Evolutionary conservation across 1,140 invertebrate species (phyloP).

Genomic region (Microplitis demolitor): DNA sequence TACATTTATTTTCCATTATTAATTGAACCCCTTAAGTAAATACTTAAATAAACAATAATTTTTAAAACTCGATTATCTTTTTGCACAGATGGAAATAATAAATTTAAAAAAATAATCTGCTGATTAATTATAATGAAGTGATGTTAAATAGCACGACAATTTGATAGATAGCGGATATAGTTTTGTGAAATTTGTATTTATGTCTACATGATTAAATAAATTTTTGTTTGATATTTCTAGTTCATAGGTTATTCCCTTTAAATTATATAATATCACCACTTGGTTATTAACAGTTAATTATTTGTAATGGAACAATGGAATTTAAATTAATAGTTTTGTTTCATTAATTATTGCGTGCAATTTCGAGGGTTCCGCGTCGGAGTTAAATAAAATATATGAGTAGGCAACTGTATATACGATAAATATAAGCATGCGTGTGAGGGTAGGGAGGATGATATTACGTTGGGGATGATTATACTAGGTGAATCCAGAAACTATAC

Average conservation of each 20-base stretch:
- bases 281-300: conserved; percentile 61
- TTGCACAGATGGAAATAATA: too few species aligned
- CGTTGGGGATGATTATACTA: not conserved
- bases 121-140: too few species aligned
- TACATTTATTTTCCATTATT: too few species aligned
- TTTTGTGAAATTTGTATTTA: not conserved
- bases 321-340: conserved; percentile 63
- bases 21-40: too few species aligned
- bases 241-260: conserved; percentile 18
- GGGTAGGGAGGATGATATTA: not conserved
- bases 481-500: not conserved
- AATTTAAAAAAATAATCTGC: too few species aligned
- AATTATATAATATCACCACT: conserved; percentile 33
- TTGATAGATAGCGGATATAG: not conserved
- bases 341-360: conserved; percentile 58
- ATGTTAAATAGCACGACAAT: too few species aligned
- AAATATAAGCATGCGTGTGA: not conserved
- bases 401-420: conserved; percentile 44
- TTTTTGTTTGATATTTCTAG: not conserved
- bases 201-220: not conserved
- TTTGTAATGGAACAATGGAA: conserved; percentile 62
- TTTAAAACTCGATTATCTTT: too few species aligned
- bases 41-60: too few species aligned
- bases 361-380: conserved; percentile 51
- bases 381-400: conserved; percentile 61